Base-by-base conservation (phyloP, 2,797 vertebrate species). In the Pteronotus mesoamericanus region DNA sequence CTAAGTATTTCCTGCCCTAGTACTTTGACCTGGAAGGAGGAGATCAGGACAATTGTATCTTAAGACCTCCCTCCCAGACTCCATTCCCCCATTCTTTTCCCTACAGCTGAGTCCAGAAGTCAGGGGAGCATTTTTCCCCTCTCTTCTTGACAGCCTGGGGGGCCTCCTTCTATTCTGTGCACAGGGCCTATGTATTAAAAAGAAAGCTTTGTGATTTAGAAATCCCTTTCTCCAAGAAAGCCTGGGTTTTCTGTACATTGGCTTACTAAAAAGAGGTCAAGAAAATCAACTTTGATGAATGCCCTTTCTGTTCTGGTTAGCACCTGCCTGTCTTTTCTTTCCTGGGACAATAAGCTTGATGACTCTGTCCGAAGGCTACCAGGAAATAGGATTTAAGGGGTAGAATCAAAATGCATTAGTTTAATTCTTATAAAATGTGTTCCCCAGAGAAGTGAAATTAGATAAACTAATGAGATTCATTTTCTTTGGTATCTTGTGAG, bases 241-340 rank as follows among this genome's bases (percentile, higher is more conserved):
- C 61, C 46, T 78, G 37, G 15, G 29, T 55, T 96, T 94, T 96
- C 71, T 72, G 68, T 92, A 51, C 44, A 44, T 74, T 29, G 34
- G 93, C 71, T 94, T 80, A 59, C 22, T 85, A 71, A 95, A 94
- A 96, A 87, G 46, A 85, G 59, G 61, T 88, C 66, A 95, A 94
- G 86, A 90, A 97, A 96, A 94, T 95, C n/a, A 96, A 48, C 42
- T 96, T 95, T 92, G 85, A 64, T 94, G 66, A 96, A 82, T 82
- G 32, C 57, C 34, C 44, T 42, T 34, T 92, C 53, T 92, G 34
- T 78, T 86, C 48, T 57, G 78, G 86, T 53, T n/a, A 94, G 85
- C 59, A 79, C 86, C 82, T 95, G 82, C 84, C 68, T 72, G 5
- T 92, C 68, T 68, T 92, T 92, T 90, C 93, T 95, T 96, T 90